phyloP scores from a whole-genome alignment of 2,797 vertebrate genomes.

The Sebastolobus altivelis region DNA sequence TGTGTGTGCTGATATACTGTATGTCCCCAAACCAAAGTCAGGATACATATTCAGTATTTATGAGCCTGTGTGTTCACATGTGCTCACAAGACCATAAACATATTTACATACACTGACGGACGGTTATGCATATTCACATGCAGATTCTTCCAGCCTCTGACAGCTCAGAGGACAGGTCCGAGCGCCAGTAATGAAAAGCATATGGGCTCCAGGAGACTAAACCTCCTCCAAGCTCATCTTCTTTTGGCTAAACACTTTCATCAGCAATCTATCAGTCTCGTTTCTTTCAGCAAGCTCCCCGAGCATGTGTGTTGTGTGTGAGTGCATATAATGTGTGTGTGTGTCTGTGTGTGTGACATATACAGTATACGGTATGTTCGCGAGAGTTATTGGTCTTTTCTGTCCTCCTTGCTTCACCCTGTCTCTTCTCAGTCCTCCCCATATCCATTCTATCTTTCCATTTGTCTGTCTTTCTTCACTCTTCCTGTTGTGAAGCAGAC shows the following conservation, averaged over 20 bases:
- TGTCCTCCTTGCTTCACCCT: constrained; percentile 15
- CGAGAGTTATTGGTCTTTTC: constrained; percentile 46
- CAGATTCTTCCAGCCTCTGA: constrained; percentile 67
- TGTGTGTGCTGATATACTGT: not conserved
- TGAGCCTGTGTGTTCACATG: not conserved
- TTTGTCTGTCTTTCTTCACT: constrained; percentile 17
- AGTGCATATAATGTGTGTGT: constrained; percentile 20
- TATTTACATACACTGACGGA: constrained; percentile 48
- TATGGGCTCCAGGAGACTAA: constrained; percentile 75
- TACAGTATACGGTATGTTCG: constrained; percentile 8
- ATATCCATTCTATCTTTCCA: constrained; percentile 35
- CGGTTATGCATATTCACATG: constrained; percentile 44
- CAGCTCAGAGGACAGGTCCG: constrained; percentile 75
- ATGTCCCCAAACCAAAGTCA: constrained; percentile 19
- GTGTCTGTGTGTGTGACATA: constrained; percentile 16
- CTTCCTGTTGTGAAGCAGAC: constrained; percentile 29
- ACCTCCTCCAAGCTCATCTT: constrained; percentile 77
- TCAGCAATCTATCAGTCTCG: constrained; percentile 65
- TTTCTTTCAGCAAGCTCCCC: constrained; percentile 43
- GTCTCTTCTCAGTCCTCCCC: constrained; percentile 36
- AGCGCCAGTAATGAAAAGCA: constrained; percentile 80
- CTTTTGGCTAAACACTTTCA: constrained; percentile 71
- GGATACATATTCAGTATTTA: constrained; percentile 16
- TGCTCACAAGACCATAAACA: constrained; percentile 29
- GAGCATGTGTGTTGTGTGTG: constrained; percentile 40